Conservation (phyloP, 1,140 invertebrate genomes). For the Capitella teleta region DNA sequence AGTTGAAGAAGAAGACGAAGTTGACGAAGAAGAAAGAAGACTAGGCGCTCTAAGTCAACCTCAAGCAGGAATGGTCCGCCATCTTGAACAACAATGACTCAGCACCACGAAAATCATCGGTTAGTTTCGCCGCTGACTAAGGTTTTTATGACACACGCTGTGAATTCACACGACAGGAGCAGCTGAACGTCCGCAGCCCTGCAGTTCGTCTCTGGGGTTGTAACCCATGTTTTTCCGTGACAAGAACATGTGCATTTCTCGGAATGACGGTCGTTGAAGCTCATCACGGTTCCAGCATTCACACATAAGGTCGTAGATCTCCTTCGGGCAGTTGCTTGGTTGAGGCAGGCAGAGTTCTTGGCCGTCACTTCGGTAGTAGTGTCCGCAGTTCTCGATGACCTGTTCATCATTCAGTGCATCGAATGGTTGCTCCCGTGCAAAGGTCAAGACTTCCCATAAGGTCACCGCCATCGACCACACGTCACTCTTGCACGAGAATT, state of each 20-base stretch:
- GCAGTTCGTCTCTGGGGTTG: constrained; percentile 9
- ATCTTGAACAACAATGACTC: no score
- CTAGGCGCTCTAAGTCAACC: no score
- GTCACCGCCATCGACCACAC: constrained; percentile 81
- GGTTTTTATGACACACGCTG: no score
- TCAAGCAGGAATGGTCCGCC: no score
- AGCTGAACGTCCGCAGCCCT: no score
- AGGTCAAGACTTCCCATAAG: constrained; percentile 79
- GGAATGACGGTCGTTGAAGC: constrained; percentile 56
- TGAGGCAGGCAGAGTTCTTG: constrained; percentile 27
- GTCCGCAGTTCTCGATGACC: constrained; percentile 55
- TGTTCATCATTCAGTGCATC: constrained; percentile 64
- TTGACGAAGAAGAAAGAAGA: no score
- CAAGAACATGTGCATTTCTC: constrained; percentile 74
- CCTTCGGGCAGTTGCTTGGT: constrained; percentile 34
- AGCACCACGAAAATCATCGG: no score
- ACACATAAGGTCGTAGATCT: constrained; percentile 9
- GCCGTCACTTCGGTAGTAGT: constrained; percentile 34
- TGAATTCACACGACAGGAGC: no score
- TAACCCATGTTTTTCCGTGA: constrained; percentile 72
- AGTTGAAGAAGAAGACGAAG: no score
- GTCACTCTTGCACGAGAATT: constrained; percentile 73
- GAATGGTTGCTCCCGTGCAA: constrained; percentile 68
- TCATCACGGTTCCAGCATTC: constrained; percentile 11
- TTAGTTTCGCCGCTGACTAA: no score